Conservation (phyloP, 2,797 vertebrate species). For the Cossypha dichroa region DNA sequence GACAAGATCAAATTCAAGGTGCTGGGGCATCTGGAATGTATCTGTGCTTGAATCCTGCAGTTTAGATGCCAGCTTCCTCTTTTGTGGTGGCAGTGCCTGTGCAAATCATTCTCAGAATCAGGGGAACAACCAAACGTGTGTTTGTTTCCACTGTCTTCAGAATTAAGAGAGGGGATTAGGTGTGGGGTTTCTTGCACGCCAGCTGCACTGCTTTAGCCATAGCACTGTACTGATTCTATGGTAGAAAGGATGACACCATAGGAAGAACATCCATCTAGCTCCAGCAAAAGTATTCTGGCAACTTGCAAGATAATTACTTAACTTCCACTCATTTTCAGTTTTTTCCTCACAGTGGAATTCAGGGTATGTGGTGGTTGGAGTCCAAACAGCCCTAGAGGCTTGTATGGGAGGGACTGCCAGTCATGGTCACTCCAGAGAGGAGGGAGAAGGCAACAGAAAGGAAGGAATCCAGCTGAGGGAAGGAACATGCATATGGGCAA, state of each 20-base stretch:
- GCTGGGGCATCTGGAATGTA: background rate
- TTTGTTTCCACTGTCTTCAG: background rate
- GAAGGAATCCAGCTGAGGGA: background rate
- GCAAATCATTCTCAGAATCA: background rate
- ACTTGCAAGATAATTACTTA: constrained; percentile 4
- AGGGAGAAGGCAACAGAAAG: background rate
- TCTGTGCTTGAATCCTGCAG: background rate
- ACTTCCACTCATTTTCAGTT: background rate
- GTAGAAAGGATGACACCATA: constrained; percentile 3
- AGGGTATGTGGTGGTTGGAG: background rate
- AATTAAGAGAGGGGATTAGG: background rate
- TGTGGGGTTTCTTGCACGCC: background rate
- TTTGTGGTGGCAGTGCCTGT: background rate
- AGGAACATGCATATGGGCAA: background rate
- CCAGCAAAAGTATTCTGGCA: constrained; percentile 7
- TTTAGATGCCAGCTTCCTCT: constrained; percentile 1
- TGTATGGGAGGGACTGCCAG: background rate
- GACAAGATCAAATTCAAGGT: background rate
- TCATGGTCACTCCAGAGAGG: background rate
- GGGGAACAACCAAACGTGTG: background rate
- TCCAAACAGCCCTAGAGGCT: background rate
- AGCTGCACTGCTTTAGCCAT: background rate
- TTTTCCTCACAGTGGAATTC: constrained; percentile 12
- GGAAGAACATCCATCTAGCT: background rate
- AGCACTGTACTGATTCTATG: background rate